Evolutionary conservation across 2,113 vertebrate genomes (phyloP), one percentile per base, ranked within the genome.

Genomic region (Oryzias woworae): DNA sequence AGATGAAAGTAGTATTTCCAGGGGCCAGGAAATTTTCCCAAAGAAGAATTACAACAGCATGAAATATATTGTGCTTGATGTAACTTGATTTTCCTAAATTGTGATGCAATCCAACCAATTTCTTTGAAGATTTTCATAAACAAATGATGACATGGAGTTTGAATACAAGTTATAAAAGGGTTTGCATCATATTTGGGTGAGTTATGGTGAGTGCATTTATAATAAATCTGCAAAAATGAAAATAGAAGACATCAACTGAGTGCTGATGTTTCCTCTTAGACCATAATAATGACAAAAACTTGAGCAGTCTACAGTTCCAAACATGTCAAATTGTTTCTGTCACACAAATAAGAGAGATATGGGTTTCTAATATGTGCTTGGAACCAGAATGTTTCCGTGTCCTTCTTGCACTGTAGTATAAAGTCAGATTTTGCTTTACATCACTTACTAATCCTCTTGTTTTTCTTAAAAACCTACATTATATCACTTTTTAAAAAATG

Each of bases 301-400:
- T 66, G 20, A 66, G 61, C 55, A 68, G 70, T 80, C 76, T 77
- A 14, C 57, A 80, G 55, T 70, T 75, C 61, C 43, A 61, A 84
- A 84, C 81, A 72, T 78, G 83, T 78, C 77, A 69, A 55, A 69
- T 73, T 12, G 36, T 36, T 58, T 63, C 14, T 66, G 75, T 70
- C 54, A 57, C 62, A 66, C 56, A 77, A 65, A 78, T 56, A 56
- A 58, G 76, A 47, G 75, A 42, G 71, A 49, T 18, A 56, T 50
- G 61, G 65, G 31, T 43, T n/a, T 69, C 23, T 44, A 8, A 14
- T 53, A 7, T 70, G 53, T 65, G 49, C 66, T 69, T 53, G 57
- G 51, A 58, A 43, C 31, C 49, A 57, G 53, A 56, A 69, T 53
- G 48, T 46, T 59, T 51, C 31, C 58, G 65, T 57, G 47, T 69